phyloP scores from a whole-genome alignment of 1,140 invertebrate species.

The Asobara japonica region DNA sequence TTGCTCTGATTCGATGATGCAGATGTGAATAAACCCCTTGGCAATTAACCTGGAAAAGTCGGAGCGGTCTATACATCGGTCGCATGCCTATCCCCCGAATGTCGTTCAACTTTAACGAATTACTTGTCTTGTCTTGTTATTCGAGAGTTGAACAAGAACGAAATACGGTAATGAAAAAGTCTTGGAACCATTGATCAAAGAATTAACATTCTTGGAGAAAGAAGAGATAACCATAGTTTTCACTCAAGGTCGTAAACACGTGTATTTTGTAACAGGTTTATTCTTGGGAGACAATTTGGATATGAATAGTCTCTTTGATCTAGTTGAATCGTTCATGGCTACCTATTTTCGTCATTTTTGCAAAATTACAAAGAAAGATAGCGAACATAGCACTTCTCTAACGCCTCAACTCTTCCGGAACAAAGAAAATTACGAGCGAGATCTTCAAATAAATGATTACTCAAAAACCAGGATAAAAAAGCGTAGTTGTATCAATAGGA shows the following conservation, averaged over 20 bases:
- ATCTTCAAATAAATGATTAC: conserved; percentile 23
- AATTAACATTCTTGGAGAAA: conserved; percentile 42
- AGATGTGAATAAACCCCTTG: conserved; percentile 37
- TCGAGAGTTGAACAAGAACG: conserved; percentile 29
- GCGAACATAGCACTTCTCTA: conserved; percentile 20
- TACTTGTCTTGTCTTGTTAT: conserved; percentile 32
- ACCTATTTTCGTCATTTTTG: conserved; percentile 48
- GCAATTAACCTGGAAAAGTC: conserved; percentile 31
- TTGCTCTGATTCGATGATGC: conserved; percentile 41
- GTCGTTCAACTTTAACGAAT: conserved; percentile 34
- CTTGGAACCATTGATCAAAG: conserved; percentile 39
- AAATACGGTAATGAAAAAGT: conserved; percentile 27
- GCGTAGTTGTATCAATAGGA: conserved; percentile 21
- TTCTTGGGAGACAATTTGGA: conserved; percentile 52
- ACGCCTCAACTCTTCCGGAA: conserved; percentile 32
- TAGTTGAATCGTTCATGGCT: conserved; percentile 44
- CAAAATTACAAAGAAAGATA: conserved; percentile 34
- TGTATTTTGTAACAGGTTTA: conserved; percentile 42
- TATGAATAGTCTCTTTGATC: conserved; percentile 44
- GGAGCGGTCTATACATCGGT: conserved; percentile 31
- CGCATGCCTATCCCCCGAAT: conserved; percentile 31
- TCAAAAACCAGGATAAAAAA: conserved; percentile 21
- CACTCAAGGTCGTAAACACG: conserved; percentile 18
- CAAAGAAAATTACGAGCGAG: conserved; percentile 12
- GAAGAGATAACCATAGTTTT: conserved; percentile 36